A percentile compares a stretch with the other conserved stretches of the same genome.
Conservation (phyloP, 2,888 invertebrate genomes). For the Hermaeophaga mercurialis region DNA sequence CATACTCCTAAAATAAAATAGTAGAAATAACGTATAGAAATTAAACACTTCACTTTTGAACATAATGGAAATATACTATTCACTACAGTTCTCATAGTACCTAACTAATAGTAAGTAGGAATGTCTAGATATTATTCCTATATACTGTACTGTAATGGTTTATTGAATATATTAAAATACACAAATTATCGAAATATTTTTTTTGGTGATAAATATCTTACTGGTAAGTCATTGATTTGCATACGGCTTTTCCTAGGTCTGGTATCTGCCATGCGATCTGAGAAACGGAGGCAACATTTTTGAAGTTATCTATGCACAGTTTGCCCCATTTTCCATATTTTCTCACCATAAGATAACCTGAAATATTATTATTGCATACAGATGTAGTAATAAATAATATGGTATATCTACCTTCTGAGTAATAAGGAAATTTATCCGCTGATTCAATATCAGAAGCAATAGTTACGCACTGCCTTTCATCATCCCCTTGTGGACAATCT, state of each 20-base stretch:
- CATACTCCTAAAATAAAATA: conserved; percentile 41
- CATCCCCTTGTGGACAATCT: conserved; percentile 76
- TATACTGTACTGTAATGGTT: no score
- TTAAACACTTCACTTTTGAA: no score
- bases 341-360: conserved; percentile 74
- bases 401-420: conserved; percentile 62
- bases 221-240: conserved; percentile 78
- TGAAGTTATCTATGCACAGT: conserved; percentile 72
- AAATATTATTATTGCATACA: conserved; percentile 6
- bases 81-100: no score
- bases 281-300: conserved; percentile 63
- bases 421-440: conserved; percentile 66
- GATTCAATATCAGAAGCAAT: conserved; percentile 63
- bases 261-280: conserved; percentile 68
- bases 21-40: no score
- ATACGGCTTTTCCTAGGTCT: conserved; percentile 76
- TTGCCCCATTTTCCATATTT: conserved; percentile 80
- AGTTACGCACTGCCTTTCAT: conserved; percentile 76
- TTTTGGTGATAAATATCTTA: no score
- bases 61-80: no score
- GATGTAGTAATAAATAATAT: not conserved
- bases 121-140: no score
- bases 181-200: no score
- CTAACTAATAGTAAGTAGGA: no score
- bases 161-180: no score